Base-by-base conservation (phyloP, 2,113 vertebrate genomes). In the Etia nguti region DNA sequence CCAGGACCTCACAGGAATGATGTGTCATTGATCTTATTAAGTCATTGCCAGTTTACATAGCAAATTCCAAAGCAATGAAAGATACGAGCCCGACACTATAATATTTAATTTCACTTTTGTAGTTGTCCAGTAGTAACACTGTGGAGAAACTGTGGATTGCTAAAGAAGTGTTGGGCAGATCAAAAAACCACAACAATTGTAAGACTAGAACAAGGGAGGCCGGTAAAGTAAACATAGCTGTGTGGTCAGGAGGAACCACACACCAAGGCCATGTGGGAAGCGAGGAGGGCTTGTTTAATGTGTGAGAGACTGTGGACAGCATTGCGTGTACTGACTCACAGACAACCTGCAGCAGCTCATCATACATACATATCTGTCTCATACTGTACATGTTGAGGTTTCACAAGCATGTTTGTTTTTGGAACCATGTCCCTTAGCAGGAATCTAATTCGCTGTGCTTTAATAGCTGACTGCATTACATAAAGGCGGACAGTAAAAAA, bases 401-500 rank as follows among this genome's bases (percentile, higher is more conserved):
- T 90, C 38, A 80, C 46, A 48, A 29, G 20, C 24, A 83, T 38
- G 36, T 52, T 62, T 80, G 38, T 31, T 90, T 88, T 86, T 79
- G 60, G 65, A 80, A 15, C 15, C 15, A 29, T n/a, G 8, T 22
- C 12, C 13, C 31, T 43, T 54, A 22, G 43, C 84, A 36, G 22
- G 22, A 85, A 85, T 86, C 43, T 79, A 88, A 84, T 87, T 80
- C 29, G 10, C 11, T 48, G 84, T 83, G 85, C 59, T 50, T 86
- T 31, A 10, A 18, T 80, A 77, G 86, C 68, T 89, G 80, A 89
- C 75, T 48, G 60, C 65, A 50, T 90, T 91, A 85, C 82, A 91
- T 79, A 85, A 91, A 91, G 80, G 85, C 75, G 68, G 65, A 24
- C 86, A 16, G 57, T 90, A 81, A 86, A 89, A 92, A 95, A 87